phyloP scores from a whole-genome alignment of 1,140 invertebrate species.

The Euura saliciscinereae region DNA sequence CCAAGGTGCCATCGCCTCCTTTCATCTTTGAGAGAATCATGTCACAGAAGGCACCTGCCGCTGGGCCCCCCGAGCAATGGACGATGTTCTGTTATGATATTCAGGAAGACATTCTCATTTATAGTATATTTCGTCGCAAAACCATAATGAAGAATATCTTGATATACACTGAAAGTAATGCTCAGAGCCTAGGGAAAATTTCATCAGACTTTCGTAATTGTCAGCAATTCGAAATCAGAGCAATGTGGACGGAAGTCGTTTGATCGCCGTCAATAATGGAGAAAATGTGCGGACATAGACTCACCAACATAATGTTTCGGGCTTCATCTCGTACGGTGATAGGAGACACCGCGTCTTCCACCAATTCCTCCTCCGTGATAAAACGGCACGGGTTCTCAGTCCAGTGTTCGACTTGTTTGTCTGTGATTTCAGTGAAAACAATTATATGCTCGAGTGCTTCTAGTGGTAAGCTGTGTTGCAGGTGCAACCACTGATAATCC shows the following conservation, averaged over 20 bases:
- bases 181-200: too few relatives aligned
- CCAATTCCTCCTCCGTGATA: slow-evolving; percentile 80
- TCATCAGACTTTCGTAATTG: too few relatives aligned
- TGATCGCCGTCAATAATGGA: too few relatives aligned
- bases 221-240: too few relatives aligned
- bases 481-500: slow-evolving; percentile 66
- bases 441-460: slow-evolving; percentile 79
- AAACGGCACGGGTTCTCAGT: slow-evolving; percentile 74
- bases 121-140: too few relatives aligned
- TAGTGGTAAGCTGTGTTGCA: slow-evolving; percentile 70
- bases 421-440: slow-evolving; percentile 79
- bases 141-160: too few relatives aligned
- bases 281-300: too few relatives aligned
- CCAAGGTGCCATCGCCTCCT: slow-evolving; percentile 59
- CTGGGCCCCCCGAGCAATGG: slow-evolving; percentile 67
- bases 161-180: too few relatives aligned
- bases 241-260: too few relatives aligned
- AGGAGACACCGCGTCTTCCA: slow-evolving; percentile 76
- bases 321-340: slow-evolving; percentile 74
- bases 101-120: too few relatives aligned
- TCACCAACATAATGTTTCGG: too few relatives aligned
- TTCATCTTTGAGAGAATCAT: slow-evolving; percentile 71
- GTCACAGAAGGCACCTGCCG: slow-evolving; percentile 66
- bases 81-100: slow-evolving; percentile 66
- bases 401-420: slow-evolving; percentile 77